phyloP scores from a whole-genome alignment of 2,113 vertebrate genomes.

The Typhlomys cinereus region DNA sequence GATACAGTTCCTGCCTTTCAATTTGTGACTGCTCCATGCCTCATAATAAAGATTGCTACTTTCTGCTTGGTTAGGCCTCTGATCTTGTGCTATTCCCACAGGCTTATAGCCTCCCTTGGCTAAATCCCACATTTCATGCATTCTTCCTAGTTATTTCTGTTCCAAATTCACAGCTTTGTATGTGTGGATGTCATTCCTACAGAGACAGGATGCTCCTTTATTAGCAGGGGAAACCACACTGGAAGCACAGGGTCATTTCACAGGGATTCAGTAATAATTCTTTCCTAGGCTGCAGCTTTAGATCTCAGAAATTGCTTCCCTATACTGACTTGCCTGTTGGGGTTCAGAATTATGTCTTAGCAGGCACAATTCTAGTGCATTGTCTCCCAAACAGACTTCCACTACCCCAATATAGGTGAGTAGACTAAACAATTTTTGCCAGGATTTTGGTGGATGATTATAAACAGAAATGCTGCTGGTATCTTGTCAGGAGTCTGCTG shows the following conservation, averaged over 20 bases:
- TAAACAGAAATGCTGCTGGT: not conserved
- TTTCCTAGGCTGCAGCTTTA: not conserved
- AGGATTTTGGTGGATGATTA: conserved; percentile 29
- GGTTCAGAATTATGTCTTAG: not conserved
- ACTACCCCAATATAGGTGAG: not conserved
- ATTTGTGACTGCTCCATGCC: conserved; percentile 43
- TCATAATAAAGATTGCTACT: conserved; percentile 64
- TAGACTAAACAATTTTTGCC: not conserved
- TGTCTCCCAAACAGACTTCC: conserved; percentile 20
- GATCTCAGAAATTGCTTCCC: not conserved
- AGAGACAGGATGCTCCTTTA: not conserved
- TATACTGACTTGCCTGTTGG: not conserved
- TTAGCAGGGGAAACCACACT: conserved; percentile 9
- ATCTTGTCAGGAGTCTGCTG: not conserved
- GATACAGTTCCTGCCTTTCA: conserved; percentile 56
- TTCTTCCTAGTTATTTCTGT: conserved; percentile 56
- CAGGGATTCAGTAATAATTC: not conserved
- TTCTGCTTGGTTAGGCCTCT: conserved; percentile 69
- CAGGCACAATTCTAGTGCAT: not conserved
- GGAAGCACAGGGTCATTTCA: not conserved
- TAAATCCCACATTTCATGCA: conserved; percentile 47
- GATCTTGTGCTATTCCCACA: conserved; percentile 62
- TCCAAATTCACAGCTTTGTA: conserved; percentile 64
- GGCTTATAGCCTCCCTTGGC: conserved; percentile 68
- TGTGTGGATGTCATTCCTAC: not conserved